Evolutionary conservation across 1,140 invertebrate genomes (phyloP).

Genomic region (silkworm (Bombyx mori)): DNA sequence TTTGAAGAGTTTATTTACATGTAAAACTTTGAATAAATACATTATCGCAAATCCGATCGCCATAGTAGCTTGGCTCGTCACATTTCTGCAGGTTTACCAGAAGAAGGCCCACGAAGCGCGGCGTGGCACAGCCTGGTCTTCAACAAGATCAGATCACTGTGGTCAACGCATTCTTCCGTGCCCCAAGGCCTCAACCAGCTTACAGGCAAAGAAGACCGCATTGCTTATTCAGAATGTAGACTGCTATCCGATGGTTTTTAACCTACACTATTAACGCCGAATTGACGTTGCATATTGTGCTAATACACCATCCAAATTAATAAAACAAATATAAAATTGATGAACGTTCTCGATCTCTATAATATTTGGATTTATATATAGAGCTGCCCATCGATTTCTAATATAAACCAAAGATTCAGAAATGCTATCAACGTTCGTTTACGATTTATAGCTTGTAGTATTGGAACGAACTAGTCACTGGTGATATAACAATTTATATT

Average conservation of each 20-base stretch:
- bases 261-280: neutral
- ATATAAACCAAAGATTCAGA: too few relatives aligned
- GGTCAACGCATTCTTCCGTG: constrained; percentile 81
- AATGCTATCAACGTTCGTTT: too few relatives aligned
- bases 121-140: constrained; percentile 84
- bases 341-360: constrained; percentile 4
- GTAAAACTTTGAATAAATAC: too few relatives aligned
- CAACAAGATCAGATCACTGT: constrained; percentile 88
- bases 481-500: too few relatives aligned
- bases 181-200: constrained; percentile 85
- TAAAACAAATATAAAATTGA: too few relatives aligned
- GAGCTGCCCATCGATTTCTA: too few relatives aligned
- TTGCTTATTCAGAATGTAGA: constrained; percentile 44
- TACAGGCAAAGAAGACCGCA: constrained; percentile 69
- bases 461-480: too few relatives aligned
- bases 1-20: constrained; percentile 2
- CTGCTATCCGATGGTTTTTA: neutral
- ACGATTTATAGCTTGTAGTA: too few relatives aligned
- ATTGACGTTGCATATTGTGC: neutral
- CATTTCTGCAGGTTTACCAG: constrained; percentile 52
- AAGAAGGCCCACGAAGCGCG: constrained; percentile 60
- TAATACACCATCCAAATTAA: constrained; percentile 2
- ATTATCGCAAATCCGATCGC: too few relatives aligned
- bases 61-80: too few relatives aligned
- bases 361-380: too few relatives aligned